A percentile compares a stretch with the other conserved stretches of the same genome.
Conservation (phyloP, 2,888 invertebrate genomes). For the Cordilura impudica region DNA sequence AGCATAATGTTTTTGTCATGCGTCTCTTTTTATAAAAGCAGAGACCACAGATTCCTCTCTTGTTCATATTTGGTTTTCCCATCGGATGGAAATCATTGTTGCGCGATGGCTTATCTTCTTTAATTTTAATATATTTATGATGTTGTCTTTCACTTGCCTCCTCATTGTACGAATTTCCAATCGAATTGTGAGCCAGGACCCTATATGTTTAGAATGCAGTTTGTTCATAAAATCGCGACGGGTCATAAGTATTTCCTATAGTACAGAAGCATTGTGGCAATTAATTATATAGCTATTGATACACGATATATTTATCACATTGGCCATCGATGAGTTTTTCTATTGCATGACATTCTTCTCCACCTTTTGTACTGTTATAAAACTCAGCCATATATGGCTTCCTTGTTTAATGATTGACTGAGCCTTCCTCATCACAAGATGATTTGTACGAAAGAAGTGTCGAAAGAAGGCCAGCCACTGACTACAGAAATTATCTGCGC, state of each 20-base stretch:
- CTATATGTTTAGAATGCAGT: slow-evolving; percentile 2
- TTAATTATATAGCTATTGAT: slow-evolving; percentile 3
- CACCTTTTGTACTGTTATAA: slow-evolving; percentile 48
- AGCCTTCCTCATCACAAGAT: slow-evolving; percentile 36
- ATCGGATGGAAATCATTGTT: too few relatives aligned
- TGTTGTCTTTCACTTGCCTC: too few relatives aligned
- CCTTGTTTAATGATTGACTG: slow-evolving; percentile 17
- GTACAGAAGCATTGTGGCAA: slow-evolving; percentile 18
- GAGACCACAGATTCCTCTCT: too few relatives aligned
- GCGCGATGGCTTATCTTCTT: too few relatives aligned
- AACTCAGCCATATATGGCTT: slow-evolving; percentile 43
- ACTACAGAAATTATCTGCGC: too few relatives aligned
- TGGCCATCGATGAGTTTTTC: slow-evolving; percentile 39
- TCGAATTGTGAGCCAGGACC: background rate
- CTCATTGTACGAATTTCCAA: too few relatives aligned
- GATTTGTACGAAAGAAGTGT: slow-evolving; percentile 46
- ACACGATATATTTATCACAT: slow-evolving; percentile 25
- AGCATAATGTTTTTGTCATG: too few relatives aligned
- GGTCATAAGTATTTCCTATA: background rate
- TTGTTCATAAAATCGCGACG: background rate
- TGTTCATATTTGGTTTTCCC: too few relatives aligned
- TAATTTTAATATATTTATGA: too few relatives aligned
- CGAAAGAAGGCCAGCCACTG: too few relatives aligned
- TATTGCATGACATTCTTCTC: slow-evolving; percentile 25
- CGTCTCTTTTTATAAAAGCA: too few relatives aligned